Evolutionary conservation across 2,888 invertebrate genomes (phyloP), one percentile per base, ranked within the genome.

Genomic region (Cremastobaeus sp.): DNA sequence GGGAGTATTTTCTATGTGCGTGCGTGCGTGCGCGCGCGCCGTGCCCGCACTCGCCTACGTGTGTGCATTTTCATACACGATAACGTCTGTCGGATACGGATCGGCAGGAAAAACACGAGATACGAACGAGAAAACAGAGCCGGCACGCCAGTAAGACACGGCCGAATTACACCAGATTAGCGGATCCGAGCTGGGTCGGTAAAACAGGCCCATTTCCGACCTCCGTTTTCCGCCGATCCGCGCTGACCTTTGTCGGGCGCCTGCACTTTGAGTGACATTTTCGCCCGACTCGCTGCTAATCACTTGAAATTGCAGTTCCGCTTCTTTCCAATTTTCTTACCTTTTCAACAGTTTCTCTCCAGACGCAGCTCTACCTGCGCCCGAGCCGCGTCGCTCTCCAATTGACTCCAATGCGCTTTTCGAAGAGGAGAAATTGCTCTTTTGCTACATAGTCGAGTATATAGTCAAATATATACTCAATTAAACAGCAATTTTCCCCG

Each of bases 131-230:
- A 54, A 62, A 43, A 72, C 68, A 72, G 74, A 65, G 70, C 57
- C 62, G 68, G n/a, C 48, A 66, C n/a, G n/a, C n/a, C n/a, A 66
- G 20, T 45, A 48, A 48, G 71, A 72, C 68, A 74, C 64, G 69
- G n/a, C n/a, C n/a, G 80, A 83, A 83, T 82, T 81, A 81, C 80
- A 75, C 76, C 78, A 83, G 82, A 83, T 84, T 84, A 84, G 3
- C 4, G 84, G 81, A 80, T 78, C 76, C 76, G 82, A 78, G 76
- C 76, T 73, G 77, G 50, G 79, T 81, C 83, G 82, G 83, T 86
- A 85, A 85, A 83, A 79, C 78, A 79, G 80, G 52, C 30, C 21
- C 34, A 55, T 39, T 57, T 35, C 15, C n/a, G 9, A 32, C 20
- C 17, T 2, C 12, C 17, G 9, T 28, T 0, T 4, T 21, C 21